Percentiles rank a stretch among this genome's conserved stretches.
These are phyloP conservation scores for Drosophila differens DNA, from an alignment of 2,888 invertebrate genomes.

Conservation along the genomic window DNA sequence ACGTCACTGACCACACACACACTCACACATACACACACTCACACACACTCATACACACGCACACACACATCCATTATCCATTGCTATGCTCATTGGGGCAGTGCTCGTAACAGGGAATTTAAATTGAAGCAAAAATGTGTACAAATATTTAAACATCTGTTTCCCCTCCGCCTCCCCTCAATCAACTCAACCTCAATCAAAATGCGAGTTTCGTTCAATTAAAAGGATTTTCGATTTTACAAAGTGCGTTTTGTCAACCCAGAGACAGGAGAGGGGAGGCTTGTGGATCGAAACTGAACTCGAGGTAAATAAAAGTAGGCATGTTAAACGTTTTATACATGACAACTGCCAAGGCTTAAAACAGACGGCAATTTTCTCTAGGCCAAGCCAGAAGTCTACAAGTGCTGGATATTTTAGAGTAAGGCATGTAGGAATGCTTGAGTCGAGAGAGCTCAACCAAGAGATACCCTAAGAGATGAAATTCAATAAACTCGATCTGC, in stretches of 20 bases:
- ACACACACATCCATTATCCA: conserved; percentile 21
- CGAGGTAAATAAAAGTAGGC: conserved; percentile 73
- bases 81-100: conserved; percentile 21
- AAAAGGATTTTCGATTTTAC: conserved; percentile 77
- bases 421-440: not conserved
- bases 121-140: conserved; percentile 73
- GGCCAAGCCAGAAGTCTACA: conserved; percentile 43
- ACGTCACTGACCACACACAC: conserved; percentile 40
- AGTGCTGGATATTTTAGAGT: conserved; percentile 57
- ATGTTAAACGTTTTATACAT: conserved; percentile 75
- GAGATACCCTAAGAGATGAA: not conserved
- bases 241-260: conserved; percentile 67
- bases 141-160: conserved; percentile 71
- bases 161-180: not conserved
- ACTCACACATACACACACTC: not conserved
- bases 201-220: conserved; percentile 72
- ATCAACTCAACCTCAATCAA: conserved; percentile 26
- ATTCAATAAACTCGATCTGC: not conserved
- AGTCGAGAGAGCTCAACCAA: not conserved
- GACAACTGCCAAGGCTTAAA: conserved; percentile 63
- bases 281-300: conserved; percentile 24
- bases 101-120: conserved; percentile 67
- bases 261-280: not conserved
- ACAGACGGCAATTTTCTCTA: conserved; percentile 38
- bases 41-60: not conserved